Conservation (phyloP, 2,888 invertebrate genomes). For the Zygogramma bicolorata region DNA sequence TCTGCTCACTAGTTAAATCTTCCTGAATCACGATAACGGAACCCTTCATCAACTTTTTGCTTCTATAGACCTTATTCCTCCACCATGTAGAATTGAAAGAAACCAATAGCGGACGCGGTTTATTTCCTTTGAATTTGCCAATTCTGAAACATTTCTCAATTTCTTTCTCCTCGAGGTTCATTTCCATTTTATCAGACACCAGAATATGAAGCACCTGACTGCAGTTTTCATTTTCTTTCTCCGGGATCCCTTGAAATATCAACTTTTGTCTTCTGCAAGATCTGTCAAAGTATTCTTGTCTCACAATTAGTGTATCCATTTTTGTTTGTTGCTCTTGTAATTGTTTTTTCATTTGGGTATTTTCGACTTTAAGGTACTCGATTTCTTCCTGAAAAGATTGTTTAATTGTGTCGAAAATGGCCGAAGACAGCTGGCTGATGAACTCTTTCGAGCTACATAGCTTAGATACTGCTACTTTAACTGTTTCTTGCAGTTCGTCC, state of each 20-base stretch:
- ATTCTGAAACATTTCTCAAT: neutral
- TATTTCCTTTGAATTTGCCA: neutral
- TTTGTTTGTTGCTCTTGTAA: neutral
- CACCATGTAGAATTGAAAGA: too few relatives aligned
- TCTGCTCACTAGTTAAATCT: too few relatives aligned
- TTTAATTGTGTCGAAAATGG: conserved; percentile 25
- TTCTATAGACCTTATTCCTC: too few relatives aligned
- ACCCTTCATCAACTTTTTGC: too few relatives aligned
- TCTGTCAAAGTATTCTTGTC: too few relatives aligned
- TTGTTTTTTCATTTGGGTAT: neutral
- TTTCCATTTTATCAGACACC: too few relatives aligned
- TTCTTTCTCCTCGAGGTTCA: neutral
- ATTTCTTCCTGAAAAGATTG: neutral
- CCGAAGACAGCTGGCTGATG: conserved; percentile 40
- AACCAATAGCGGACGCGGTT: neutral
- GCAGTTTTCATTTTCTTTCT: too few relatives aligned
- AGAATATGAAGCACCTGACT: too few relatives aligned
- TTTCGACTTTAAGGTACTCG: neutral
- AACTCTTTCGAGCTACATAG: neutral
- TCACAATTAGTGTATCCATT: too few relatives aligned
- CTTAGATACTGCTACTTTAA: neutral
- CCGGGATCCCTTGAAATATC: too few relatives aligned
- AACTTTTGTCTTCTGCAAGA: too few relatives aligned
- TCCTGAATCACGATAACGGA: too few relatives aligned
- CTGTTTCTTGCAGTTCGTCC: neutral